These are phyloP conservation scores for Haliclona indistincta DNA, from an alignment of 37 sponge, comb jelly and placozoan species.

Conservation along the genomic window DNA sequence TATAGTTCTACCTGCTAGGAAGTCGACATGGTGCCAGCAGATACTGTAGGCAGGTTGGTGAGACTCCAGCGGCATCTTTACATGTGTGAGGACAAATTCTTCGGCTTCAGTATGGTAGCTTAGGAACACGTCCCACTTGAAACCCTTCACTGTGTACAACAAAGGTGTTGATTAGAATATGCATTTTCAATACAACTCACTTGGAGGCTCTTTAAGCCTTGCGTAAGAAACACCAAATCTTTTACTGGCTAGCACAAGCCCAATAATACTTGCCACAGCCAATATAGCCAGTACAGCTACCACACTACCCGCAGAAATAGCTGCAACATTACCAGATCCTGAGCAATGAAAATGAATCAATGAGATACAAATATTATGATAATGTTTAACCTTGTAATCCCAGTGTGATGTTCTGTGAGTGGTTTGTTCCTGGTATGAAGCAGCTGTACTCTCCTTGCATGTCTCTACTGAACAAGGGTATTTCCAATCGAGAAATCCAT, in stretches of 20 bases:
- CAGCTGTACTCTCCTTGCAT: neutral
- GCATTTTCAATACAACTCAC: no score
- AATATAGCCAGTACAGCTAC: no score
- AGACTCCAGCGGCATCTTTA: constrained; percentile 25
- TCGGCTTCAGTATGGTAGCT: constrained; percentile 23
- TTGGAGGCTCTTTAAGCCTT: no score
- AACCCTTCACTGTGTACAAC: no score
- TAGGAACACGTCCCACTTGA: constrained; percentile 35
- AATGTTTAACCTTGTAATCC: neutral
- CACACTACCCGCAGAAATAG: no score
- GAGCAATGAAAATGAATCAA: no score
- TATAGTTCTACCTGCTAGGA: constrained; percentile 22
- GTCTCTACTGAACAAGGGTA: neutral
- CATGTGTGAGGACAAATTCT: constrained; percentile 12
- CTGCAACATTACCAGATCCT: no score
- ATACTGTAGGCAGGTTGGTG: constrained; percentile 10
- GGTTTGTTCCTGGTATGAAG: neutral
- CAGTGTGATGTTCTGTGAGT: neutral
- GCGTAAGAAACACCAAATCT: no score
- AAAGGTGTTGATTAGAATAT: no score
- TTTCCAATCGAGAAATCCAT: neutral
- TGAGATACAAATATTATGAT: no score
- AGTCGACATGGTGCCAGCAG: constrained; percentile 46
- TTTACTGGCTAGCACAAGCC: no score
- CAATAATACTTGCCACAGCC: no score